These are phyloP conservation scores for Strigamia crassipes DNA, from an alignment of 2,888 invertebrate genomes.

Conservation along the genomic window DNA sequence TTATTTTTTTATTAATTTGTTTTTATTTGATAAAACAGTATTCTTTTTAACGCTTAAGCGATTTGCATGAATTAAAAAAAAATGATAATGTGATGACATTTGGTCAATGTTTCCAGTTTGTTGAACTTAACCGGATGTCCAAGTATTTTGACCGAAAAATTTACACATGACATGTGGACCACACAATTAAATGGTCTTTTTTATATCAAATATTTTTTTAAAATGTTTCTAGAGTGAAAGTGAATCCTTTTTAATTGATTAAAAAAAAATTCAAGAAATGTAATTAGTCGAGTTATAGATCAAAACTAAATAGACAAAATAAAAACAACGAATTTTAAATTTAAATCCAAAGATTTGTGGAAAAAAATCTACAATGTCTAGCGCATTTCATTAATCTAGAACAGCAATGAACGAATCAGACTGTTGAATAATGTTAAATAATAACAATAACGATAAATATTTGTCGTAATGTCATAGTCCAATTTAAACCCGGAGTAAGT, in stretches of 20 bases:
- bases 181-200: not conserved
- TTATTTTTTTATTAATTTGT: not conserved
- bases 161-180: conserved; percentile 10
- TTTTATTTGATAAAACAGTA: not conserved
- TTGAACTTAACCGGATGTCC: conserved; percentile 10
- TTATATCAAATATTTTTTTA: not conserved
- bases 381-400: no score
- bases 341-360: no score
- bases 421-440: not conserved
- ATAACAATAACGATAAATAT: not conserved
- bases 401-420: not conserved
- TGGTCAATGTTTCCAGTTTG: conserved; percentile 10
- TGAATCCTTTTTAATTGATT: not conserved
- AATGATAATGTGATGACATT: not conserved
- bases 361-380: no score
- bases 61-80: not conserved
- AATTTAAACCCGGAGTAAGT: not conserved
- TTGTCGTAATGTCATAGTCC: not conserved
- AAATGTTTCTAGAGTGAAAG: not conserved
- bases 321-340: no score
- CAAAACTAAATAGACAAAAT: not conserved
- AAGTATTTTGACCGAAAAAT: conserved; percentile 10
- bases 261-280: not conserved
- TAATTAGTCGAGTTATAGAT: not conserved
- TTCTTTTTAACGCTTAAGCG: not conserved